Base-by-base conservation (phyloP, 2,797 vertebrate genomes). In the Falco concolor region DNA sequence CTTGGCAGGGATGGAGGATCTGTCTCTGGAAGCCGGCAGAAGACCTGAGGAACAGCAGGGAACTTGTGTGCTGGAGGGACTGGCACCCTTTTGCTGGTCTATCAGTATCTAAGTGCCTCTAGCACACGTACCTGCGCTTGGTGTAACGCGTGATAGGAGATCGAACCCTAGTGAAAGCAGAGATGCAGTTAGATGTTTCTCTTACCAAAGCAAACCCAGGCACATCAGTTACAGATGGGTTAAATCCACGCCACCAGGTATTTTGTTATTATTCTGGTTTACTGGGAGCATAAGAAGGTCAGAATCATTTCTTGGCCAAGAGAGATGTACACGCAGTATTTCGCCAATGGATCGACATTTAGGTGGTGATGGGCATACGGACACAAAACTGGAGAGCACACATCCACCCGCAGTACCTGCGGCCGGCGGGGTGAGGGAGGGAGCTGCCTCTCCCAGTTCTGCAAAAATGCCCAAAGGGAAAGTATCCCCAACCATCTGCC, bases 61-160 rank as follows among this genome's bases (percentile, higher is more conserved):
- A 74, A 27, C 18, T 38, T 1, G 6, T 40, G 44, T 69, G 45
- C 45, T 2, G 1, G 34, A 53, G 25, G 45, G 34, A 64, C 50
- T 28, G 21, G 47, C 54, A 50, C 0, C 1, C 30, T 74, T 45
- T 45, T 53, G 7, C 30, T 32, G 4, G 0, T 49, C 45, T 45
- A 3, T 53, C 38, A 23, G 76, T 16, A 32, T n/a, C 22, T 22
- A 28, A 0, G 2, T 40, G 27, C 40, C 77, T 63, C 57, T 10
- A 20, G 44, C 2, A 2, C 36, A 12, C 2, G 7, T 10, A 8
- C 21, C 36, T 64, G 61, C 24, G 34, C n/a, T 25, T 0, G 0
- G 6, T 68, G 24, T 8, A 14, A 20, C 5, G 13, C 2, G 2
- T 34, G 56, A 24, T 18, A 34, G 69, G 74, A 63, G 38, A 70